These are phyloP conservation scores for Periplaneta americana DNA, from an alignment of 1,140 invertebrate species.

Conservation along the genomic window DNA sequence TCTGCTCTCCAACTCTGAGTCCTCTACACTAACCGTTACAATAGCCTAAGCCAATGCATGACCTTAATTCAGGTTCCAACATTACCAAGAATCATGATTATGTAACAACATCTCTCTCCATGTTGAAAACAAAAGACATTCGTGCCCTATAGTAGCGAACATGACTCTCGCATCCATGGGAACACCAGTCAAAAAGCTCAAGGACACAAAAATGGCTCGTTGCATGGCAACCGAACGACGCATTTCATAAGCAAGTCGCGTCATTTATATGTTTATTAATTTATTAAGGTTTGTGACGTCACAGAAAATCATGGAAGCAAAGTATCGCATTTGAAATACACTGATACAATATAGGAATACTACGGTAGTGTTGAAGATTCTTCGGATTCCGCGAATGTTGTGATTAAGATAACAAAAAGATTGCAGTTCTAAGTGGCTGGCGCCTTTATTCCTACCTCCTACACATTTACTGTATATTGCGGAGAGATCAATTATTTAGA, in stretches of 20 bases:
- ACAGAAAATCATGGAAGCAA: background rate
- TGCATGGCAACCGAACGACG: background rate
- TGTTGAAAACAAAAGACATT: background rate
- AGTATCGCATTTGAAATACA: no score
- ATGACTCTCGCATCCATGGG: background rate
- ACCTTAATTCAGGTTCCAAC: background rate
- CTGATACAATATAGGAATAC: no score
- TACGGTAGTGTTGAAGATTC: no score
- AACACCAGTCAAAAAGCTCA: background rate
- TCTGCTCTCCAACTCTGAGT: background rate
- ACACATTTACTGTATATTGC: background rate
- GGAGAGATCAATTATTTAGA: background rate
- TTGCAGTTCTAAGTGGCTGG: background rate
- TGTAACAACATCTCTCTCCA: background rate
- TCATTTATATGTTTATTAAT: background rate
- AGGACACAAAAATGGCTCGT: background rate
- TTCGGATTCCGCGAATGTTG: background rate
- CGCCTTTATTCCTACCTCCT: background rate
- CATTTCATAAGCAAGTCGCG: background rate
- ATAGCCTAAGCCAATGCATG: background rate
- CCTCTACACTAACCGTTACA: background rate
- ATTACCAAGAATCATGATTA: background rate
- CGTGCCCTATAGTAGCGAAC: no score
- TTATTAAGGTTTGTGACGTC: background rate
- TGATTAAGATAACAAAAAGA: background rate